A percentile compares a stretch with the other conserved stretches of the same genome.
phyloP scores from a whole-genome alignment of 2,797 vertebrate species.

The Enteromius paludinosus region DNA sequence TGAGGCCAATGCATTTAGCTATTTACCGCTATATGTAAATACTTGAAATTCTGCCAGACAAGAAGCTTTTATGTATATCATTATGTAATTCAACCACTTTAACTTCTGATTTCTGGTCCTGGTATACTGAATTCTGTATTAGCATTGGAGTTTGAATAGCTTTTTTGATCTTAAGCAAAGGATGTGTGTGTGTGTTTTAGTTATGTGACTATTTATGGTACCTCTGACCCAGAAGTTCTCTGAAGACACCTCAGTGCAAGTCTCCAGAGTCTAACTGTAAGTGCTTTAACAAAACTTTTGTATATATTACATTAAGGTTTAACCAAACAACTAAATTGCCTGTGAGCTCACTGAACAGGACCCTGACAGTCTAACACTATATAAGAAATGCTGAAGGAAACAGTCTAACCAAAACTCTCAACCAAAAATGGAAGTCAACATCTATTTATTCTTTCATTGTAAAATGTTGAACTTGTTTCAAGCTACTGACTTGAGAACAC shows the following conservation, averaged over 20 bases:
- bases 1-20: not conserved
- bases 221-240: not conserved
- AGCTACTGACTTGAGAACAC: constrained; percentile 17
- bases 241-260: not conserved
- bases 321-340: not conserved
- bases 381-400: not conserved
- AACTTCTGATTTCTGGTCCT: not conserved
- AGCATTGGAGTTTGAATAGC: not conserved
- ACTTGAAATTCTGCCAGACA: constrained; percentile 5
- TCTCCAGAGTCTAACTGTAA: not conserved
- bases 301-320: not conserved
- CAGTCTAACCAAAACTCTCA: not conserved
- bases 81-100: not conserved
- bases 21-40: constrained; percentile 4
- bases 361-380: not conserved
- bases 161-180: not conserved
- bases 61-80: too few species aligned
- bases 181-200: not conserved
- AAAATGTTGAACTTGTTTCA: constrained; percentile 33
- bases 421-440: constrained; percentile 38
- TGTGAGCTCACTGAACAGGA: not conserved
- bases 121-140: not conserved
- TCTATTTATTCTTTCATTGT: constrained; percentile 19
- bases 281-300: not conserved
- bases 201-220: not conserved